These are phyloP conservation scores for Phyllotreta cruciferae DNA, from an alignment of 2,888 invertebrate species.

Conservation along the genomic window DNA sequence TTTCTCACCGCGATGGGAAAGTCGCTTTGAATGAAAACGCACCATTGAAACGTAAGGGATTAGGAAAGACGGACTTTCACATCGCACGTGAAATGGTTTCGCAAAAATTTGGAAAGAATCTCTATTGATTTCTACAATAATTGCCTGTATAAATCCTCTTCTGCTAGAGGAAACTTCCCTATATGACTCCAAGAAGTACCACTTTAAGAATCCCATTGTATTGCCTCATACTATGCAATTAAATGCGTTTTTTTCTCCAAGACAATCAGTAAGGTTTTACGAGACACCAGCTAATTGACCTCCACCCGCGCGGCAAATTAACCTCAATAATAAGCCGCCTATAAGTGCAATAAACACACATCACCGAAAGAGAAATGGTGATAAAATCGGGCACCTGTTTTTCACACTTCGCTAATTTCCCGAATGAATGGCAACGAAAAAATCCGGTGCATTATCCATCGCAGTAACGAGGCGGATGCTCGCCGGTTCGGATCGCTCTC, in stretches of 20 bases:
- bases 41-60: slow-evolving; percentile 4
- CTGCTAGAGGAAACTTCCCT: too few species aligned
- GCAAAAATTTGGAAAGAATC: too few species aligned
- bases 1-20: slow-evolving; percentile 11
- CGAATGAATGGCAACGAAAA: slow-evolving; percentile 22
- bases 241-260: not conserved
- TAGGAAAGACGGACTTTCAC: slow-evolving; percentile 11
- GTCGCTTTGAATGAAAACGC: slow-evolving; percentile 1
- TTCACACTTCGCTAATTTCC: slow-evolving; percentile 42
- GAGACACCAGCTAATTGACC: slow-evolving; percentile 29
- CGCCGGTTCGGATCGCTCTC: slow-evolving; percentile 28
- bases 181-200: too few species aligned
- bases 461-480: slow-evolving; percentile 34
- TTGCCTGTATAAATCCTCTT: too few species aligned
- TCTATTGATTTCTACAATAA: too few species aligned
- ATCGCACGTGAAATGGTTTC: too few species aligned
- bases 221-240: not conserved
- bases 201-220: too few species aligned
- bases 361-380: slow-evolving; percentile 4
- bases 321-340: slow-evolving; percentile 29
- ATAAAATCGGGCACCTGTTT: slow-evolving; percentile 43
- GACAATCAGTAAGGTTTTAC: not conserved
- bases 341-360: slow-evolving; percentile 5
- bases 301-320: slow-evolving; percentile 21
- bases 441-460: slow-evolving; percentile 6